These are phyloP conservation scores for Callosobruchus maculatus DNA, from an alignment of 2,888 invertebrate genomes.

Conservation along the genomic window DNA sequence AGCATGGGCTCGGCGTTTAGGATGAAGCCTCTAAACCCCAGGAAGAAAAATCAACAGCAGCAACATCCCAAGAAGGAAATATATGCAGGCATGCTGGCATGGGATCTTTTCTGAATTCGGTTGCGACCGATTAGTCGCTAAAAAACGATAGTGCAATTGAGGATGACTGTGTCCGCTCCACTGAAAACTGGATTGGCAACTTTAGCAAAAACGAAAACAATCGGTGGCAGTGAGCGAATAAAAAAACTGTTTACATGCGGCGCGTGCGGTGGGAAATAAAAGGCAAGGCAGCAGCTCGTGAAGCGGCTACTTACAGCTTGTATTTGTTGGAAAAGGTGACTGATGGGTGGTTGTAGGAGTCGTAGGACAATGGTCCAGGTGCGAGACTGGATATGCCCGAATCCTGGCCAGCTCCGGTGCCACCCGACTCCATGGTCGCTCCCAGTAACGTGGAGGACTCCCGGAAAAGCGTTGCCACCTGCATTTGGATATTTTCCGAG, in stretches of 20 bases:
- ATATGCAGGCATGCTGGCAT: too few species aligned
- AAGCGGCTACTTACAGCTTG: conserved; percentile 47
- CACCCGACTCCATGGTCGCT: conserved; percentile 59
- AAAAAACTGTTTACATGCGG: conserved; percentile 34
- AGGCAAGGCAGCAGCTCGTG: conserved; percentile 23
- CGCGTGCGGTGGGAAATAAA: conserved; percentile 30
- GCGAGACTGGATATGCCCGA: conserved; percentile 39
- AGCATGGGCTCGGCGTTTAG: too few species aligned
- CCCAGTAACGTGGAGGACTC: conserved; percentile 65
- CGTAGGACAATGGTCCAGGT: conserved; percentile 42
- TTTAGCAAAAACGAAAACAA: too few species aligned
- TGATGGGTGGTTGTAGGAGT: conserved; percentile 44
- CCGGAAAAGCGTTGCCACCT: conserved; percentile 65
- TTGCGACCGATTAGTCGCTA: too few species aligned
- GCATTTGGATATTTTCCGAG: conserved; percentile 53
- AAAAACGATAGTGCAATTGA: too few species aligned
- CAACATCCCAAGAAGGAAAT: too few species aligned
- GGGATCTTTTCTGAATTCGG: too few species aligned
- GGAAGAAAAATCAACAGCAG: too few species aligned
- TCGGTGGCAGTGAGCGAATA: conserved; percentile 14
- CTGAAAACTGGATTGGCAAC: too few species aligned
- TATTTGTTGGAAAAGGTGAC: conserved; percentile 48
- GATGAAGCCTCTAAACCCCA: too few species aligned
- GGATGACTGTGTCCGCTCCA: too few species aligned
- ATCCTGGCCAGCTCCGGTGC: conserved; percentile 47